Evolutionary conservation across 2,797 vertebrate genomes (phyloP), one percentile per base, ranked within the genome.

Genomic region (Hypotaenidia philippensis): DNA sequence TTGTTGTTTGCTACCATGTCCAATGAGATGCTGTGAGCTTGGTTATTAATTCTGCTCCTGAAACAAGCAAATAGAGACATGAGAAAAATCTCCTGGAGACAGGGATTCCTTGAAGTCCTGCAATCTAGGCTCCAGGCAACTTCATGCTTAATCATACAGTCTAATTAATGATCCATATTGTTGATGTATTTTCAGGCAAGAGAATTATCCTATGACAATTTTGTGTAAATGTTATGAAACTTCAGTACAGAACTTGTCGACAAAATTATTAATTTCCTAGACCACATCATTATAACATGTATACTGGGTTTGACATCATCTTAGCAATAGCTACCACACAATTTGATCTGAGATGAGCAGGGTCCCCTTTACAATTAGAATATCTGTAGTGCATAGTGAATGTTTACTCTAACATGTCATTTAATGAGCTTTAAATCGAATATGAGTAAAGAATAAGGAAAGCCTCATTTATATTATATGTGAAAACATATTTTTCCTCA

Each of bases 371-470:
- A 72, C 10, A 83, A 31, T 61, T 69, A 52, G 4, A 49, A 15
- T 69, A 81, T n/a, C 21, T 36, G n/a, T 8, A 74, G 68, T 71
- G 5, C 5, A 40, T 15, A 44, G 5, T 4, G 7, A 69, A 59
- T 41, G 29, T 79, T 65, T 64, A 79, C 9, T 64, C 90, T 83
- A 49, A 59, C 9, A 27, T 19, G 11, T 0, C 5, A 22, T 68
- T 77, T 75, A 61, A 50, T 74, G 21, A 80, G 5, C 1, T 72
- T 18, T 82, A 72, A 94, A 71, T 1, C 1, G 4, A 2, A 47
- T 64, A 56, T 7, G 5, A 78, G 6, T 32, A 65, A 86, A 87
- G 44, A 87, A 71, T 57, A 78, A 83, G 36, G 75, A 69, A 84
- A 45, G 0, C 7, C 6, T 84, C 1, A 61, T 81, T 50, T 38